Percentiles rank a stretch among this genome's conserved stretches.
Conservation (phyloP, 2,113 vertebrate genomes). For the Colaptes auratus region DNA sequence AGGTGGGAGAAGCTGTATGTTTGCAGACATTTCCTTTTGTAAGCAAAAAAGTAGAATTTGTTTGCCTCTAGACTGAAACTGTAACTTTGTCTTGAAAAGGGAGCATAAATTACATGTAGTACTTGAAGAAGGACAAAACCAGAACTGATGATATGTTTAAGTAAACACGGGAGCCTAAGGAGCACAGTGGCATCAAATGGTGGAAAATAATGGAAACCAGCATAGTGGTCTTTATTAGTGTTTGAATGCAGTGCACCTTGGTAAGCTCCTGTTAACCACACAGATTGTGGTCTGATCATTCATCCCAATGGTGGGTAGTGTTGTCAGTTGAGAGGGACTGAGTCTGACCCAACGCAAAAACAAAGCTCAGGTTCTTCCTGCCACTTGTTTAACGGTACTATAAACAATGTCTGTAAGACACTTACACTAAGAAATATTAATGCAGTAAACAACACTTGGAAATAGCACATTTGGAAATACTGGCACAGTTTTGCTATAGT, state of each 20-base stretch:
- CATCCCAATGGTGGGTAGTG: not conserved
- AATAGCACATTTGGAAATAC: not conserved
- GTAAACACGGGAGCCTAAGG: constrained; percentile 54
- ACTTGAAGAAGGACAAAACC: constrained; percentile 1
- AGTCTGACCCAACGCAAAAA: constrained; percentile 4
- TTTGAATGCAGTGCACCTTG: constrained; percentile 37
- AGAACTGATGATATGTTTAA: constrained; percentile 35
- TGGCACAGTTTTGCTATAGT: not conserved
- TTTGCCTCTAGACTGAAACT: not conserved
- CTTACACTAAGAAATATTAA: not conserved
- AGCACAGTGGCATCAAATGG: constrained; percentile 29
- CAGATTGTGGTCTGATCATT: constrained; percentile 22
- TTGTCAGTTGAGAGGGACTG: not conserved
- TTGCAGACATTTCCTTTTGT: not conserved
- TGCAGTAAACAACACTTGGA: not conserved
- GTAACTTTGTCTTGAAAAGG: not conserved
- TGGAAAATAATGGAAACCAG: constrained; percentile 55
- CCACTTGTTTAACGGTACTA: not conserved
- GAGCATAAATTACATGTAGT: not conserved
- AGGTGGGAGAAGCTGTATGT: not conserved
- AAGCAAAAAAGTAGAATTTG: not conserved
- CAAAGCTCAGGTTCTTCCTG: constrained; percentile 12
- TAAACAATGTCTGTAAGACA: not conserved
- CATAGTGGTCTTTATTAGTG: constrained; percentile 5
- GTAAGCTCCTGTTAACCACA: constrained; percentile 47